phyloP scores from a whole-genome alignment of 2,797 vertebrate species.

The Rhinogobio ventralis region DNA sequence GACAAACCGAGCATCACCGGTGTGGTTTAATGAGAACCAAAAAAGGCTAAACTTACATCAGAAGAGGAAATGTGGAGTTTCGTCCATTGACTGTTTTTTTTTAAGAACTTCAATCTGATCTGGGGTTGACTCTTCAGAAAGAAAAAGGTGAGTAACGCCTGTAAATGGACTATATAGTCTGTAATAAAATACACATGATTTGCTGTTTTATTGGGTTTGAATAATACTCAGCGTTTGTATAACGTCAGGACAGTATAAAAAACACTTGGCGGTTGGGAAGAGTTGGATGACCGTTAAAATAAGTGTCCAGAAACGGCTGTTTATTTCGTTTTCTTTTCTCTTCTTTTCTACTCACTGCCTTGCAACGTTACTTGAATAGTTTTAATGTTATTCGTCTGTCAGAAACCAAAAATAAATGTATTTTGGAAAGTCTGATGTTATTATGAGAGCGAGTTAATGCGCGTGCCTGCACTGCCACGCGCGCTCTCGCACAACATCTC shows the following conservation, averaged over 20 bases:
- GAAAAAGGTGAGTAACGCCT: constrained; percentile 30
- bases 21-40: not conserved
- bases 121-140: constrained; percentile 20
- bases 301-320: not conserved
- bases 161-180: not conserved
- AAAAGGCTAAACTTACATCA: not conserved
- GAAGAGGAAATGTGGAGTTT: constrained; percentile 17
- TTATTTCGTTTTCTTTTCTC: not conserved
- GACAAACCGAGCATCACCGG: not conserved
- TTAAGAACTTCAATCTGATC: not conserved
- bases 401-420: not conserved
- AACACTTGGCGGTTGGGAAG: not conserved
- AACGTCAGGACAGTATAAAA: not conserved
- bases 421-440: not conserved
- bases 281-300: not conserved
- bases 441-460: not conserved
- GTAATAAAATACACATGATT: not conserved
- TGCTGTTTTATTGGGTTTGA: not conserved
- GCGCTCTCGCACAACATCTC: not conserved
- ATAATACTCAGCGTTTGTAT: not conserved
- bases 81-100: not conserved
- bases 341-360: not conserved
- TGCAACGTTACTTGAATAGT: not conserved
- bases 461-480: not conserved
- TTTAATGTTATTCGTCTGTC: not conserved